Conservation (phyloP, 2,888 invertebrate genomes). For the Ochropleura plecta region DNA sequence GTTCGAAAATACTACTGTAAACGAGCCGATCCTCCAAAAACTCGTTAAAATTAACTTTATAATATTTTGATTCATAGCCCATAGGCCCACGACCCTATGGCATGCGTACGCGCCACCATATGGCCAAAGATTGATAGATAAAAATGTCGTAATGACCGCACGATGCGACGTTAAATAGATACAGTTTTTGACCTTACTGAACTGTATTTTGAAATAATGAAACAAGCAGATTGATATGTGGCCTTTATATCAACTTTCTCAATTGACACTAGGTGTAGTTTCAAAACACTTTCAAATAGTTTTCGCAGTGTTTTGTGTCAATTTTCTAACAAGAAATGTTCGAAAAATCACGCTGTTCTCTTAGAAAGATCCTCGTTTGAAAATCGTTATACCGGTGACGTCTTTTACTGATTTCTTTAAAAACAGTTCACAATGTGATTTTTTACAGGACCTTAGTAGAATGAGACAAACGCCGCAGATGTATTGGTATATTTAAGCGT, state of each 20-base stretch:
- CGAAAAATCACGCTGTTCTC: not conserved
- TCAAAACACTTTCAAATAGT: too few relatives aligned
- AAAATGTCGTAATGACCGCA: conserved; percentile 74
- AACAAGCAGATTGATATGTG: conserved; percentile 18
- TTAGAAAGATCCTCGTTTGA: not conserved
- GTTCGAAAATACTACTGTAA: too few relatives aligned
- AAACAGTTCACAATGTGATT: too few relatives aligned
- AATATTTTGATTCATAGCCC: conserved; percentile 67
- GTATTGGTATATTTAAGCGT: not conserved
- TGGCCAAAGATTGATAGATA: conserved; percentile 75
- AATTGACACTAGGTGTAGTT: conserved; percentile 1
- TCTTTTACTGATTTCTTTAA: not conserved
- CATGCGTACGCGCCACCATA: conserved; percentile 67
- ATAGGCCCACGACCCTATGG: conserved; percentile 22
- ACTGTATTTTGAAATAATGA: conserved; percentile 36
- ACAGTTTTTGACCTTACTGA: conserved; percentile 67
- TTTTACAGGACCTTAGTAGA: not conserved
- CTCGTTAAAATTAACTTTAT: conserved; percentile 48
- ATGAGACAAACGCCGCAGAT: not conserved
- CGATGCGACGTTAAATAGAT: conserved; percentile 75
- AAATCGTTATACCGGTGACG: not conserved
- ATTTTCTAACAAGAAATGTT: conserved; percentile 14
- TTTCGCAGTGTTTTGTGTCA: not conserved
- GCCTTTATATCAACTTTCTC: conserved; percentile 29
- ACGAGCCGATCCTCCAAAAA: conserved; percentile 17